A percentile compares a stretch with the other conserved stretches of the same genome.
These are phyloP conservation scores for Cancer borealis DNA, from an alignment of 2,888 invertebrate genomes.

Conservation along the genomic window DNA sequence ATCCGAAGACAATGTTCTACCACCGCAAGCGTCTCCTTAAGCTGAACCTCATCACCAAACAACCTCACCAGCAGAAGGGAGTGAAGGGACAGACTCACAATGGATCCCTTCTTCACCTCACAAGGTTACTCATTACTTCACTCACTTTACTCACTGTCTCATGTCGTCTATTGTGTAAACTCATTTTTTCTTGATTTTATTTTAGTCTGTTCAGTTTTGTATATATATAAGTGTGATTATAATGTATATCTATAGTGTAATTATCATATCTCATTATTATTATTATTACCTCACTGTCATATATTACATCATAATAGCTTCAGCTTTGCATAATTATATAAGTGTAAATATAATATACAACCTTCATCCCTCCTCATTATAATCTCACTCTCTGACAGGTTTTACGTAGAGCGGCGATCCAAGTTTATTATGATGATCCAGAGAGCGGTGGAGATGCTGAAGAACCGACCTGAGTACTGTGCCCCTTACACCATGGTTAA, in stretches of 20 bases:
- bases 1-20: constrained; percentile 84
- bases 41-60: constrained; percentile 84
- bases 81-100: constrained; percentile 77
- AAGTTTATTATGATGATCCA: constrained; percentile 83
- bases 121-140: constrained; percentile 76
- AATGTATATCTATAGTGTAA: background rate
- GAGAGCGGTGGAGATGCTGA: constrained; percentile 83
- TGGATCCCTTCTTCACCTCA: constrained; percentile 79
- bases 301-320: no score
- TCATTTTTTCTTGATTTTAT: background rate
- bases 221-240: background rate
- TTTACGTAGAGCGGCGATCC: constrained; percentile 83
- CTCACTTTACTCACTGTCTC: background rate
- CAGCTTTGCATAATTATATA: no score
- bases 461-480: constrained; percentile 82
- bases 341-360: background rate
- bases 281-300: no score
- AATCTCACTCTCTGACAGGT: constrained; percentile 80
- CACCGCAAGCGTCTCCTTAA: constrained; percentile 84
- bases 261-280: no score
- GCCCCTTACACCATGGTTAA: constrained; percentile 83
- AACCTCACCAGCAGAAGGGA: constrained; percentile 79
- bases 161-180: background rate
- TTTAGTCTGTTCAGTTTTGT: background rate
- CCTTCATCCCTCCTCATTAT: background rate